Evolutionary conservation across 2,113 vertebrate species (phyloP), one percentile per base, ranked within the genome.

Genomic region (Stigmatopora argus): DNA sequence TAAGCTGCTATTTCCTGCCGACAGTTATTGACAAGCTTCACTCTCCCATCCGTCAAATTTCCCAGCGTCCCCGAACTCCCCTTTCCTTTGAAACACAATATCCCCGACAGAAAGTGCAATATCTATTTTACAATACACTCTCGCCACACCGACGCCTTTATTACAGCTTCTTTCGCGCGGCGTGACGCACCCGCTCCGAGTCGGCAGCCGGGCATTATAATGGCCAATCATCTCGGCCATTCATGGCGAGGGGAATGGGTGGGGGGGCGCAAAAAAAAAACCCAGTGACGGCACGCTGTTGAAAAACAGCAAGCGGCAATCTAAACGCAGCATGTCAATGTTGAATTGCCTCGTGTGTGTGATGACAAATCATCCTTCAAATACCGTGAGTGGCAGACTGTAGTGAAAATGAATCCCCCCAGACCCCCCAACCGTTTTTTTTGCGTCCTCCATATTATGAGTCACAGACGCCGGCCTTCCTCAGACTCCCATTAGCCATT

Each of bases 351-450:
- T 66, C 72, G 55, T 57, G 63, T 74, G 83, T 66, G 72, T 83
- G 85, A 74, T 81, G 86, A 87, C 84, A 83, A 85, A 85, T 89
- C 80, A 85, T 73, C 81, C 73, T 69, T 77, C 71, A 87, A 87
- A 84, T 55, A 75, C 56, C 38, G 26, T 47, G 46, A 26, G 57
- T 65, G 61, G 58, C 70, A 71, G 57, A 73, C 72, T 47, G 19
- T 35, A 51, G 63, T 46, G 71, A 82, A 78, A 60, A 64, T 52
- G 79, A 78, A 78, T 77, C 34, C 35, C 5, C 31, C 4, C n/a
- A 31, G 26, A 31, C 26, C 26, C 26, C 77, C 65, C 72, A 48
- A 68, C 70, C 65, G 15, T 74, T 66, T 72, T 77, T 74, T 67
- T 31, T 31, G 26, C 26, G 72, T 78, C 70, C 81, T 65, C 73